Conservation (phyloP, 2,797 vertebrate species). For the Alectoris magna region DNA sequence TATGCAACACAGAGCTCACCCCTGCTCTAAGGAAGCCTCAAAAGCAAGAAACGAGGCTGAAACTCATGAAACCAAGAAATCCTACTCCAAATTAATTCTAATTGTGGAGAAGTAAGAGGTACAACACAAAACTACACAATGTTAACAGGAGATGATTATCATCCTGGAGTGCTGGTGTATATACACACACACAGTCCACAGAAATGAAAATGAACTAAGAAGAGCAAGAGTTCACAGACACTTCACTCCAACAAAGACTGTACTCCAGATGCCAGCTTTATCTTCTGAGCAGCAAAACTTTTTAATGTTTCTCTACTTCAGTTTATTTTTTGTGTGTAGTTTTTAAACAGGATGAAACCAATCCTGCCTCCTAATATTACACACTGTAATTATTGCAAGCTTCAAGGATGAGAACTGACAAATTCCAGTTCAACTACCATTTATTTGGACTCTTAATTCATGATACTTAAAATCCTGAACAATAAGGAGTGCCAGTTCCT, state of each 20-base stretch:
- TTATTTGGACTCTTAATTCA: conserved; percentile 52
- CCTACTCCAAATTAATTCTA: background rate
- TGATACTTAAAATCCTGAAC: conserved; percentile 34
- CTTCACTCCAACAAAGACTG: background rate
- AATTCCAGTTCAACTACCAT: conserved; percentile 37
- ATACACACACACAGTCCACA: background rate
- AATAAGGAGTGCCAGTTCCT: conserved; percentile 42
- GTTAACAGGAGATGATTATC: background rate
- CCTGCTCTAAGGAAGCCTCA: background rate
- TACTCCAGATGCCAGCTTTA: background rate
- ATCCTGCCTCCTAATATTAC: background rate
- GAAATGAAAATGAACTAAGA: background rate
- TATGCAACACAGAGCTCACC: background rate
- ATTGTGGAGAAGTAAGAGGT: background rate
- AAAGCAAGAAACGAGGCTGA: background rate
- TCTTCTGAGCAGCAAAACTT: background rate
- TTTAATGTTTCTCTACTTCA: background rate
- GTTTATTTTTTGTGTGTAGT: background rate
- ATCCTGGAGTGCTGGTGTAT: background rate
- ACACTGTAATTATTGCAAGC: background rate
- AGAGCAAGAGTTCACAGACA: background rate
- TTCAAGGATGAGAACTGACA: background rate
- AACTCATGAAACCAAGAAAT: background rate
- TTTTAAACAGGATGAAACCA: background rate
- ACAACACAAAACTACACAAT: background rate